These are phyloP conservation scores for Dolomedes plantarius DNA, from an alignment of 2,888 invertebrate genomes.

Conservation along the genomic window DNA sequence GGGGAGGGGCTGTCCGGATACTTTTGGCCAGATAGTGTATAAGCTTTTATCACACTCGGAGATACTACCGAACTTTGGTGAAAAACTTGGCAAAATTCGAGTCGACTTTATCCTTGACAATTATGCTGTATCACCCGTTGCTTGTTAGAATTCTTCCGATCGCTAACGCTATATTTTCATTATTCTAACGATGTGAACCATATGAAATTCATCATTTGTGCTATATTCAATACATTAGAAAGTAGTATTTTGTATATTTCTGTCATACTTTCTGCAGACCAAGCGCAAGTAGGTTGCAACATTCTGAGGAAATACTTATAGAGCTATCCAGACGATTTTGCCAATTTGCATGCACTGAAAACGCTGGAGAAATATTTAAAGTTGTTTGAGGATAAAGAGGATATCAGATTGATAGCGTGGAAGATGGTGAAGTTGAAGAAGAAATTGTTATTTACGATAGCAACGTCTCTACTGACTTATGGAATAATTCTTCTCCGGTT, in stretches of 20 bases:
- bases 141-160: slow-evolving; percentile 52
- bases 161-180: slow-evolving; percentile 46
- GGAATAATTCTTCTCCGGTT: slow-evolving; percentile 50
- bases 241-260: no score
- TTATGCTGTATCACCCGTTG: slow-evolving; percentile 44
- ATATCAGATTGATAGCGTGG: slow-evolving; percentile 52
- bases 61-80: slow-evolving; percentile 24
- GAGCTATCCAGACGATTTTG: not conserved
- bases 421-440: slow-evolving; percentile 58
- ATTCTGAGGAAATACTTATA: slow-evolving; percentile 28
- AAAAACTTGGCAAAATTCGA: no score
- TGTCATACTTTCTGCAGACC: slow-evolving; percentile 37
- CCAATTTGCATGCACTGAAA: slow-evolving; percentile 30
- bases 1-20: no score
- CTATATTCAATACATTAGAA: slow-evolving; percentile 34
- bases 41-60: not conserved
- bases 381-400: slow-evolving; percentile 56
- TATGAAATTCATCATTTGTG: slow-evolving; percentile 32
- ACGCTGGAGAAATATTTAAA: slow-evolving; percentile 40
- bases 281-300: slow-evolving; percentile 36
- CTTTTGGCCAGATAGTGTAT: no score
- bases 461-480: slow-evolving; percentile 38
- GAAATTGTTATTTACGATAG: slow-evolving; percentile 47
- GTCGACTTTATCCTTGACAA: slow-evolving; percentile 5
- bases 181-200: slow-evolving; percentile 45